Conservation (phyloP, 2,888 invertebrate genomes). For the Drosophila formosana region DNA sequence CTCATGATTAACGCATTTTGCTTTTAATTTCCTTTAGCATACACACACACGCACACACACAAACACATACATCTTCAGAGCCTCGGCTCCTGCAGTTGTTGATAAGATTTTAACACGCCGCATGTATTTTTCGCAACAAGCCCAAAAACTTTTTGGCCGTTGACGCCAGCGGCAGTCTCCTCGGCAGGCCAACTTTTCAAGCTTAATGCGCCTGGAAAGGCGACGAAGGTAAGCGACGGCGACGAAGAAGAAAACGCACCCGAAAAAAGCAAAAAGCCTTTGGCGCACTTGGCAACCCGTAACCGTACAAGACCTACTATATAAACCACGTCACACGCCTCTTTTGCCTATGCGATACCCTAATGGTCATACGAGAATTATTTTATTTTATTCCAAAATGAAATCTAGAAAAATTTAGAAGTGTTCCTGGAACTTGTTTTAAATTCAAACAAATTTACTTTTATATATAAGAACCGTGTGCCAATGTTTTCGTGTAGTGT, state of each 20-base stretch:
- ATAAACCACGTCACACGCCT: slow-evolving; percentile 17
- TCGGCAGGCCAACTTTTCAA: slow-evolving; percentile 34
- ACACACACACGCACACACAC: slow-evolving; percentile 35
- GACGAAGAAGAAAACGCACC: background rate
- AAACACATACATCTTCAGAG: slow-evolving; percentile 14
- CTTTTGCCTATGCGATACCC: slow-evolving; percentile 28
- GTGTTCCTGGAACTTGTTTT: too few relatives aligned
- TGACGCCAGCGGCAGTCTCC: slow-evolving; percentile 46
- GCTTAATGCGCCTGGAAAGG: slow-evolving; percentile 47
- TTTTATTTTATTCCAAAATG: background rate
- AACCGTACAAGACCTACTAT: slow-evolving; percentile 7
- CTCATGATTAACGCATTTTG: slow-evolving; percentile 78
- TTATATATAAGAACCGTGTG: too few relatives aligned
- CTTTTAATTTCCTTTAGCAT: slow-evolving; percentile 71
- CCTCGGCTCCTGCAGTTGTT: slow-evolving; percentile 55
- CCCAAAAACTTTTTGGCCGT: slow-evolving; percentile 57
- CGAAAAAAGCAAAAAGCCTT: slow-evolving; percentile 40
- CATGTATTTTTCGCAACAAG: slow-evolving; percentile 69
- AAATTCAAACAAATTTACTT: background rate
- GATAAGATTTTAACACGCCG: slow-evolving; percentile 79
- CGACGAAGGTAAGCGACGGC: slow-evolving; percentile 33
- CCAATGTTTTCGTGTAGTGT: slow-evolving; percentile 3
- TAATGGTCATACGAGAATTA: slow-evolving; percentile 12
- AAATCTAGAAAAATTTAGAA: too few relatives aligned
- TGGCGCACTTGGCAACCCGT: slow-evolving; percentile 46